Evolutionary conservation across 2,113 vertebrate genomes (phyloP).

Genomic region (Pomatorhinus ruficollis): DNA sequence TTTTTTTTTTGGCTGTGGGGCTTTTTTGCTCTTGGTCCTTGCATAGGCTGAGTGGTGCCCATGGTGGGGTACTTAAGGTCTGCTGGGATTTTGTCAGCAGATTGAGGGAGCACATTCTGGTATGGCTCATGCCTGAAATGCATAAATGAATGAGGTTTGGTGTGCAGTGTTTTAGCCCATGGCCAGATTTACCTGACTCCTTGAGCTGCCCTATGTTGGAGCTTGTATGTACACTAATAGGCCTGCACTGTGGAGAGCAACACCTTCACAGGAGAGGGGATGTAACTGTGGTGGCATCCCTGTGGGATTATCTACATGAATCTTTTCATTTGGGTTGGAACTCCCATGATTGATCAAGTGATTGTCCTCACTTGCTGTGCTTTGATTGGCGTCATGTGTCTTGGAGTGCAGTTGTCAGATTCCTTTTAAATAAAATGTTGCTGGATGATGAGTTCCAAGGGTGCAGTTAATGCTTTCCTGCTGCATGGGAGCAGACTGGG

Average conservation of each 20-base stretch:
- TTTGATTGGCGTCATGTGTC: neutral
- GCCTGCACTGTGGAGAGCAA: neutral
- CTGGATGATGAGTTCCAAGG: neutral
- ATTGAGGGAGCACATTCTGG: neutral
- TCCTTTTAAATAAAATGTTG: neutral
- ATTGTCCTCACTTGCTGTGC: neutral
- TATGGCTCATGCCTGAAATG: neutral
- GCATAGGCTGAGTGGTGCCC: neutral
- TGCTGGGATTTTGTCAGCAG: neutral
- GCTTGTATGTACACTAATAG: neutral
- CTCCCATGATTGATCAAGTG: neutral
- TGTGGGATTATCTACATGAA: neutral
- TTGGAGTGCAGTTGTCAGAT: neutral
- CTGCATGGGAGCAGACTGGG: neutral
- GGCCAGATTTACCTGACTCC: neutral
- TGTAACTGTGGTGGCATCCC: neutral
- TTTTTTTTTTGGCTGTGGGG: accelerated
- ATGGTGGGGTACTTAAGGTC: neutral
- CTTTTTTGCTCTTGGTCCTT: neutral
- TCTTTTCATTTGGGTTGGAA: neutral
- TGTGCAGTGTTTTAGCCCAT: neutral
- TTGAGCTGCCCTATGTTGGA: neutral
- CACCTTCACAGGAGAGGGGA: neutral
- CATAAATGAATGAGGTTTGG: neutral
- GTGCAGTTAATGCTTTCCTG: neutral